Conservation (phyloP, 2,888 invertebrate genomes). For the Pachymerium ferrugineum region DNA sequence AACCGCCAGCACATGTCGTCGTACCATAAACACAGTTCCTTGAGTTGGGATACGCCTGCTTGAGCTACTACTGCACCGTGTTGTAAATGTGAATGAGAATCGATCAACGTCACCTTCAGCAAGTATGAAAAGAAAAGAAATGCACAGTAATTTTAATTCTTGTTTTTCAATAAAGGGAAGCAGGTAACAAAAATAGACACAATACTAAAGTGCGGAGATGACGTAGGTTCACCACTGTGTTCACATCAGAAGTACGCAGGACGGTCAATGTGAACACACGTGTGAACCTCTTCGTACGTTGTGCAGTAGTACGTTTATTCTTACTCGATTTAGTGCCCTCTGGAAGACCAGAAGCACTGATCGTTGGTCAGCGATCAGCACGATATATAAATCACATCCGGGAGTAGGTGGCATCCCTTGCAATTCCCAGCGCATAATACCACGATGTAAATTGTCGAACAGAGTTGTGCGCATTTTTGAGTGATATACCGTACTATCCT, state of each 20-base stretch:
- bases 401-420: conserved; percentile 30
- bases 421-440: conserved; percentile 35
- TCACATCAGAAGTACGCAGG: no score
- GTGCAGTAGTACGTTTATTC: no score
- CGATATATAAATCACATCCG: conserved; percentile 34
- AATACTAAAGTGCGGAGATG: no score
- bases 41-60: conserved; percentile 28
- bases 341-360: conserved; percentile 36
- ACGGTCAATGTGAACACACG: no score
- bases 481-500: conserved; percentile 32
- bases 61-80: conserved; percentile 37
- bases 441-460: conserved; percentile 34
- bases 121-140: background rate
- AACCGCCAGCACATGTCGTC: conserved; percentile 33
- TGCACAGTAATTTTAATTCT: background rate
- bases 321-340: conserved; percentile 32
- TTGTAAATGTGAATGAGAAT: conserved; percentile 36
- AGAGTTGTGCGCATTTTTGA: conserved; percentile 32
- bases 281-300: no score
- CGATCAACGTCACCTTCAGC: conserved; percentile 35
- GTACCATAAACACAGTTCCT: conserved; percentile 36
- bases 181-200: background rate
- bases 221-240: no score
- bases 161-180: background rate
- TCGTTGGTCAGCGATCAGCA: conserved; percentile 35